Percentiles rank a stretch among this genome's conserved stretches.
phyloP scores from a whole-genome alignment of 1,140 invertebrate species.

The Macrocentrus cingulum region DNA sequence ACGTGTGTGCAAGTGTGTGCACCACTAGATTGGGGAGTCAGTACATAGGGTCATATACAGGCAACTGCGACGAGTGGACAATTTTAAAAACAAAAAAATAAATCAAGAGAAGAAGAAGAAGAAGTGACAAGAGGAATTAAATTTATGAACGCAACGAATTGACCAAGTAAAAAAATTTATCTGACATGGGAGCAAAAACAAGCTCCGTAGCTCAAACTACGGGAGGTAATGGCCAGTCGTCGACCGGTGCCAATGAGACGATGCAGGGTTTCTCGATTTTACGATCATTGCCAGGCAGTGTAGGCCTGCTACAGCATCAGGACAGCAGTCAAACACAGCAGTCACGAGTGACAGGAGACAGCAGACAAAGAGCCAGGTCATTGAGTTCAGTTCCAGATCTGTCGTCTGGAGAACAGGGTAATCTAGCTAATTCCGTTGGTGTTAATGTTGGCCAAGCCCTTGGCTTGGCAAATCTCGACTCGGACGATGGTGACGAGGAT shows the following conservation, averaged over 20 bases:
- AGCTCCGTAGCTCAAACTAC: constrained; percentile 76
- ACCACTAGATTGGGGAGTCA: no score
- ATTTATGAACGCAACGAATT: no score
- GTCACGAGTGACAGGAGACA: constrained; percentile 67
- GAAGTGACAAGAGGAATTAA: no score
- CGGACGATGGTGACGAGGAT: constrained; percentile 55
- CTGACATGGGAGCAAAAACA: constrained; percentile 78
- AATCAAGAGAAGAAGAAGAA: no score
- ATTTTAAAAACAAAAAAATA: no score
- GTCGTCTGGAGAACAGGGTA: constrained; percentile 48
- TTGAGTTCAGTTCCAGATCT: constrained; percentile 81
- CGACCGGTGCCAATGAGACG: constrained; percentile 72
- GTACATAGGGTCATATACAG: no score
- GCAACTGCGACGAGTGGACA: no score
- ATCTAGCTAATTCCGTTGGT: constrained; percentile 47
- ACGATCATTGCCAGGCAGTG: constrained; percentile 69
- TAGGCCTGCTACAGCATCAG: constrained; percentile 50
- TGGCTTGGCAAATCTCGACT: constrained; percentile 51
- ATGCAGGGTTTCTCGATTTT: constrained; percentile 72
- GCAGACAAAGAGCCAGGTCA: constrained; percentile 77
- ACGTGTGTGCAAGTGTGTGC: no score
- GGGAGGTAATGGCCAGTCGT: constrained; percentile 71
- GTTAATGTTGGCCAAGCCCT: constrained; percentile 53
- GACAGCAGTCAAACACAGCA: constrained; percentile 48
- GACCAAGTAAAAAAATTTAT: neutral